Evolutionary conservation across 1,140 invertebrate species (phyloP).

Genomic region (Ylistrum balloti): DNA sequence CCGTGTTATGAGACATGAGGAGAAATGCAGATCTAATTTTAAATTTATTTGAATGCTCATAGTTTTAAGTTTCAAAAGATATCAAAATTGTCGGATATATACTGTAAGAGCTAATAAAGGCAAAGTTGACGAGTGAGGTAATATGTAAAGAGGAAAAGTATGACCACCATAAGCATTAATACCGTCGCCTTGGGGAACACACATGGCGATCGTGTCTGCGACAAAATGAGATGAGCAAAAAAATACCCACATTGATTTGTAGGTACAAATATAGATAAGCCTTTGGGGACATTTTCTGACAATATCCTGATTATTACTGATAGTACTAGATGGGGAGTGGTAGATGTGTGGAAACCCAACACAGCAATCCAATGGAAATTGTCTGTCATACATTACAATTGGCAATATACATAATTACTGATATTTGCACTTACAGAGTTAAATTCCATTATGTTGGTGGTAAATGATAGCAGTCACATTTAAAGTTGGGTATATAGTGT

Average conservation of each 20-base stretch:
- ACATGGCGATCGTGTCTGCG: neutral
- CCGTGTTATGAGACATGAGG: too few relatives aligned
- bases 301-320: neutral
- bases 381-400: too few relatives aligned
- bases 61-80: neutral
- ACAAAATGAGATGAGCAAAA: slow-evolving; percentile 27
- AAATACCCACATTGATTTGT: slow-evolving; percentile 21
- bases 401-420: too few relatives aligned
- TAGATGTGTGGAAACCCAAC: too few relatives aligned
- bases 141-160: neutral
- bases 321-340: neutral
- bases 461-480: too few relatives aligned
- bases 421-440: too few relatives aligned
- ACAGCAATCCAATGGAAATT: too few relatives aligned
- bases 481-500: too few relatives aligned
- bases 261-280: slow-evolving; percentile 20
- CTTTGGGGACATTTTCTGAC: neutral
- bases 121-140: neutral
- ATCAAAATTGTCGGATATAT: neutral
- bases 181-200: neutral
- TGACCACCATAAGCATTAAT: slow-evolving; percentile 13
- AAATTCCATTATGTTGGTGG: too few relatives aligned
- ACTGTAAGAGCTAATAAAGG: neutral
- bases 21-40: neutral
- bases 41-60: neutral